These are phyloP conservation scores for Apamea crenata DNA, from an alignment of 2,888 invertebrate species.

Conservation along the genomic window DNA sequence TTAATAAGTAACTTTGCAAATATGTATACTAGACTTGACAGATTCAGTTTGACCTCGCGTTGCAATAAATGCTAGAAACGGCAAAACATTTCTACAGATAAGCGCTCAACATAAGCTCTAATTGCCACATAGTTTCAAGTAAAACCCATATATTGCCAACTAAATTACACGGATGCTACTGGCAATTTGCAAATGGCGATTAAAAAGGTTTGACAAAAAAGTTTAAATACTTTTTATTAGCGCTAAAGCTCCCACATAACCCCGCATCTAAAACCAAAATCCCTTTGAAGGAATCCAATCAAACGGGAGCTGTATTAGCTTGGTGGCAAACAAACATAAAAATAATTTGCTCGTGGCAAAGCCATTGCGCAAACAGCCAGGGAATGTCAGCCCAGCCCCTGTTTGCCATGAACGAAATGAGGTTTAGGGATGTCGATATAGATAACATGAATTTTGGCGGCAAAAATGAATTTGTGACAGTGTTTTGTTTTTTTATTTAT, in stretches of 20 bases:
- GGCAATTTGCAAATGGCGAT: background rate
- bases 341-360: conserved; percentile 53
- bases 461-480: background rate
- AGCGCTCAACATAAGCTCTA: background rate
- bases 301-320: conserved; percentile 43
- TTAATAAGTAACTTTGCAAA: background rate
- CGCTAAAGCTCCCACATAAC: background rate
- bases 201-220: background rate
- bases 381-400: conserved; percentile 54
- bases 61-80: background rate
- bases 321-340: conserved; percentile 59
- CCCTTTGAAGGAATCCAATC: conserved; percentile 50
- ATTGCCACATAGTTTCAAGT: background rate
- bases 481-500: background rate
- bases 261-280: conserved; percentile 1
- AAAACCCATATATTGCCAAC: background rate
- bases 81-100: background rate
- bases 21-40: background rate
- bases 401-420: conserved; percentile 44
- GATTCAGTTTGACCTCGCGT: background rate
- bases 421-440: conserved; percentile 42
- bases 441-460: conserved; percentile 1
- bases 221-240: background rate
- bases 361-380: conserved; percentile 51
- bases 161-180: background rate